A percentile compares a stretch with the other conserved stretches of the same genome.
phyloP scores from a whole-genome alignment of 2,888 invertebrate genomes.

The Rhamphomyia laevipes region DNA sequence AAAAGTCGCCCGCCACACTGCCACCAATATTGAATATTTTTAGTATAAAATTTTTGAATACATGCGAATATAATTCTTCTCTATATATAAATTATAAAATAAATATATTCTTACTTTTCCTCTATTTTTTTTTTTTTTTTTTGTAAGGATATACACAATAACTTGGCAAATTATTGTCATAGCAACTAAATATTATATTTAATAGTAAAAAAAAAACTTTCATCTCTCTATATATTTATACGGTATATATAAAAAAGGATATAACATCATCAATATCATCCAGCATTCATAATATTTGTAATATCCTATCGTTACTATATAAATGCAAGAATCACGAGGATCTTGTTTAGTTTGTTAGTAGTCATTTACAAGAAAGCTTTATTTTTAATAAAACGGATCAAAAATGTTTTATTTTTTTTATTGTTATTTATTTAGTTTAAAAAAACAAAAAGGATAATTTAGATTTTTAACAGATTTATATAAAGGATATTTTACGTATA shows the following conservation, averaged over 20 bases:
- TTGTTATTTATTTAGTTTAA: neutral
- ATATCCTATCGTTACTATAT: neutral
- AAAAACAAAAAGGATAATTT: neutral
- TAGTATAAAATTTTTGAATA: neutral
- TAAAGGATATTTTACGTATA: neutral
- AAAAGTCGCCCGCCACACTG: neutral
- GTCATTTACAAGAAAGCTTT: neutral
- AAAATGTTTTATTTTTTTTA: neutral
- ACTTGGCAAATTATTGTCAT: neutral
- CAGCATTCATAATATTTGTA: neutral
- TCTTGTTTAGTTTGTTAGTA: neutral
- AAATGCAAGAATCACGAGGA: neutral
- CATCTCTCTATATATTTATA: neutral
- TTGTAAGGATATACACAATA: too few species aligned
- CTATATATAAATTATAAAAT: too few species aligned
- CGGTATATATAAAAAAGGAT: neutral
- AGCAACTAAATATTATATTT: neutral
- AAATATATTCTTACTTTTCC: too few species aligned
- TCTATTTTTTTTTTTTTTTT: too few species aligned
- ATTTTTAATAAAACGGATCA: neutral
- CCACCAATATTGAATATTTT: neutral
- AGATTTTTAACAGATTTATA: too few species aligned
- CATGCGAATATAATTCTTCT: neutral
- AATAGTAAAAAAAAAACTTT: neutral
- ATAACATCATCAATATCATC: neutral